Base-by-base conservation (phyloP, 2,888 invertebrate genomes). In the Molanna angustata region DNA sequence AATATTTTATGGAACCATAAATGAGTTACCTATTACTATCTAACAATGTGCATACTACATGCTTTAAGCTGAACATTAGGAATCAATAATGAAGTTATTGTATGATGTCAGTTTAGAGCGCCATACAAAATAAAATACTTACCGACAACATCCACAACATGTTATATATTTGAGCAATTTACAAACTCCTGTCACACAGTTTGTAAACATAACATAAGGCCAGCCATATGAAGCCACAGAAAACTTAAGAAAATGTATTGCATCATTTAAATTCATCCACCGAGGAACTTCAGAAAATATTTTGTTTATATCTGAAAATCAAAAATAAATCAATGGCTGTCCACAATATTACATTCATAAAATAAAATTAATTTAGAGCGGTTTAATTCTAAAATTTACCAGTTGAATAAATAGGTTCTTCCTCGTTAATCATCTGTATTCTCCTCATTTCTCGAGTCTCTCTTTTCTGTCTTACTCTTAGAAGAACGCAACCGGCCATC, bases 201-300 rank as follows among this genome's bases (percentile, higher is more conserved):
- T 84, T 22, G 84, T 77, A 66, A 89, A 90, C 64, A 92, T 72
- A 54, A 89, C 90, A 63, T 90, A 86, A 1, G 92, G 87, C 92
- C 93, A 94, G 0, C 94, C 91, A 66, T 94, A 94, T 4, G 88
- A 85, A 3, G 89, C 89, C 67, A 90, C 83, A 0, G 93, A 90
- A 61, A 89, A 79, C 65, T 86, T 82, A 64, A 93, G 74, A 66
- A 86, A 93, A 69, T 93, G 87, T 49, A 82, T 67, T 2, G 90
- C 89, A 63, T 83, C 80, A 45, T 85, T 82, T 57, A 89, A 69
- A 60, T 85, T 87, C 90, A 91, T 91, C 93, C 92, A 93, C 1
- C 79, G 74, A 0, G 87, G 86, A 1, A 82, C 78, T 59, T 80
- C 77, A 0, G 80, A 79, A 68, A 88, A 86, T 54, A 85, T 76